These are phyloP conservation scores for Neoaliturus tenellus DNA, from an alignment of 2,888 invertebrate genomes.

Conservation along the genomic window DNA sequence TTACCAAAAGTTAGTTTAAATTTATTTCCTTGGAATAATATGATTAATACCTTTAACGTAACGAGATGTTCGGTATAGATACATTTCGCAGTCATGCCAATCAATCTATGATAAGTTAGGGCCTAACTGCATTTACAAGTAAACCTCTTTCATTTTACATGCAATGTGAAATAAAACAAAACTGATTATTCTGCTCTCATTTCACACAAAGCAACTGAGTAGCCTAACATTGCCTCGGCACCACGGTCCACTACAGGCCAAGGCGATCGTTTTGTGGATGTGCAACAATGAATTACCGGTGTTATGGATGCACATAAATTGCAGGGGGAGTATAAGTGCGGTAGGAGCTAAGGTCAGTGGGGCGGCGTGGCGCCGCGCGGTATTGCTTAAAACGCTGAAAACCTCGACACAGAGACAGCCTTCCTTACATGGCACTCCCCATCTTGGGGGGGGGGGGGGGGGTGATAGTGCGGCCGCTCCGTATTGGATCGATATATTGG, in stretches of 20 bases:
- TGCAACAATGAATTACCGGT: slow-evolving; percentile 16
- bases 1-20: no score
- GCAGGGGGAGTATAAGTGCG: not conserved
- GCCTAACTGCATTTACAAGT: no score
- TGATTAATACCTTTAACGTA: no score
- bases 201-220: no score
- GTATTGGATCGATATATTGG: not conserved
- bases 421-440: slow-evolving; percentile 2
- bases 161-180: no score
- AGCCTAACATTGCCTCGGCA: no score
- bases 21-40: no score
- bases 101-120: no score
- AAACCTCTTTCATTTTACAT: no score
- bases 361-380: not conserved
- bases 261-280: not conserved
- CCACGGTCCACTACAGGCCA: not conserved
- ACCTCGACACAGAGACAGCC: slow-evolving; percentile 32
- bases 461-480: not conserved
- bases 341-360: slow-evolving; percentile 31
- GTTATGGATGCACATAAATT: slow-evolving; percentile 36
- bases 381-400: slow-evolving; percentile 36
- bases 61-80: no score
- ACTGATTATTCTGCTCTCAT: no score
- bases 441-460: not conserved
- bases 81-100: no score